Evolutionary conservation across 2,888 invertebrate genomes (phyloP).

Genomic region (Drosophila quinaria): DNA sequence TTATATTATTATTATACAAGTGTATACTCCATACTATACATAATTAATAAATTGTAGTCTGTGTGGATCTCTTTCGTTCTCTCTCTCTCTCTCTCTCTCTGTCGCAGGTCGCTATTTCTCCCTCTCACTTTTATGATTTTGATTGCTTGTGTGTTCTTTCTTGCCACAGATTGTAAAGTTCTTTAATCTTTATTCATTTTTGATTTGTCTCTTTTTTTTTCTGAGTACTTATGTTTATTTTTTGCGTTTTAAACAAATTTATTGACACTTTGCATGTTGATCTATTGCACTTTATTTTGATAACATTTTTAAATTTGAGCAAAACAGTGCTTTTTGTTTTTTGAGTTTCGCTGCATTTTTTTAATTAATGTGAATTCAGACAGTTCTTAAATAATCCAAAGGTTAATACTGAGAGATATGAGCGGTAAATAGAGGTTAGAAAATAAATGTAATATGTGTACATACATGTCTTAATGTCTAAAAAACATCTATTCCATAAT

Average conservation of each 20-base stretch:
- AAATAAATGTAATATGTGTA: neutral
- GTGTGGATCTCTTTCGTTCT: slow-evolving; percentile 17
- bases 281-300: slow-evolving; percentile 53
- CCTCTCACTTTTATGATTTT: neutral
- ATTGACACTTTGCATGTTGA: slow-evolving; percentile 57
- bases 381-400: neutral
- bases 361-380: slow-evolving; percentile 34
- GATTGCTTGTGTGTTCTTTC: slow-evolving; percentile 32
- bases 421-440: neutral
- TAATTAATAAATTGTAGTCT: slow-evolving; percentile 73
- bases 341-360: neutral
- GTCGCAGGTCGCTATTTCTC: neutral
- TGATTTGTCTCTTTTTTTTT: slow-evolving; percentile 9
- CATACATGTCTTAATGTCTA: neutral
- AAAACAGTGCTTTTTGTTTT: slow-evolving; percentile 4
- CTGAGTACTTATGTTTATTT: slow-evolving; percentile 11
- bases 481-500: neutral
- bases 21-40: slow-evolving; percentile 42
- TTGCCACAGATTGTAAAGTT: slow-evolving; percentile 32
- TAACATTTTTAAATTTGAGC: slow-evolving; percentile 41
- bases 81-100: slow-evolving; percentile 1
- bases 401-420: slow-evolving; percentile 9
- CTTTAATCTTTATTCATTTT: slow-evolving; percentile 32
- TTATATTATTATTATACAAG: slow-evolving; percentile 63
- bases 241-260: slow-evolving; percentile 69